Percentiles rank a stretch among this genome's conserved stretches.
Conservation (phyloP, 2,797 vertebrate genomes). For the Diplodus puntazzo region DNA sequence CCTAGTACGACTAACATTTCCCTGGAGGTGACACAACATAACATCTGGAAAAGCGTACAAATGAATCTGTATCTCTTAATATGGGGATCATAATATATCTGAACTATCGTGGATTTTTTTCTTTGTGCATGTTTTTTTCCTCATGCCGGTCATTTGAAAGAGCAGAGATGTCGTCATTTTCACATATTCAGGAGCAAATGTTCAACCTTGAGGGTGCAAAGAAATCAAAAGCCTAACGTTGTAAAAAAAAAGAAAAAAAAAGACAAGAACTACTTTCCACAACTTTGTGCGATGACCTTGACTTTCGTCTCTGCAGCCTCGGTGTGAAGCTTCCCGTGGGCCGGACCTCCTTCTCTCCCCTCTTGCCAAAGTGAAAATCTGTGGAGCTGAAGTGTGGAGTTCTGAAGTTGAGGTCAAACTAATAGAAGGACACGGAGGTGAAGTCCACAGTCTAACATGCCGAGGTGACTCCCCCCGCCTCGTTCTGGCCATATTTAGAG, state of each 20-base stretch:
- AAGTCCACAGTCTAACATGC: constrained; percentile 77
- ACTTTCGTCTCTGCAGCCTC: constrained; percentile 26
- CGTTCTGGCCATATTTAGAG: constrained; percentile 76
- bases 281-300: constrained; percentile 46
- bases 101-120: too few relatives aligned
- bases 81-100: background rate
- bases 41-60: background rate
- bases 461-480: constrained; percentile 30
- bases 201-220: background rate
- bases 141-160: background rate
- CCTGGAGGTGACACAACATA: background rate
- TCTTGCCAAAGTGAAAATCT: constrained; percentile 81
- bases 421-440: constrained; percentile 77
- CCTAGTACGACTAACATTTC: background rate
- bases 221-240: background rate
- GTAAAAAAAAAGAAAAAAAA: background rate
- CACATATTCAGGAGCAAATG: background rate
- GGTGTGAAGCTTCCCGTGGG: constrained; percentile 25
- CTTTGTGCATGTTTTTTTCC: background rate
- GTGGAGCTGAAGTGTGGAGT: constrained; percentile 81
- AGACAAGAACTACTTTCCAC: background rate
- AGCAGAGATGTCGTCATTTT: background rate
- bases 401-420: constrained; percentile 82
- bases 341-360: constrained; percentile 50
- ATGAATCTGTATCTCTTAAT: background rate